These are phyloP conservation scores for Coptodon rendalli DNA, from an alignment of 2,113 vertebrate genomes.

Conservation along the genomic window DNA sequence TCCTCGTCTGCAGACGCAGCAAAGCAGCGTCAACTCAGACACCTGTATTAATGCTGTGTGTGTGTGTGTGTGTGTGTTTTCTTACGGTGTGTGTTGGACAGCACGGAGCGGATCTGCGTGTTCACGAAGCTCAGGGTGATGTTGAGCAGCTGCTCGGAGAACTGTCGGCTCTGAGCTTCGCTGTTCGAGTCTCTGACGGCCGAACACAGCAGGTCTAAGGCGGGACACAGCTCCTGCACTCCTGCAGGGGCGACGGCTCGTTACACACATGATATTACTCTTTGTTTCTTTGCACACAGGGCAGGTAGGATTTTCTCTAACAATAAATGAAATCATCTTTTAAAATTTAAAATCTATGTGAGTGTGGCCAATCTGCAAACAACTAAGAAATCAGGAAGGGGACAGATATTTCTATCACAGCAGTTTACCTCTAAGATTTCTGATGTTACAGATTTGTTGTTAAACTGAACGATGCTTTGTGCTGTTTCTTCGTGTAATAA, in stretches of 20 bases:
- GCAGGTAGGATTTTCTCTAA: background rate
- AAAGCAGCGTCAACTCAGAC: background rate
- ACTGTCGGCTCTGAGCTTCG: conserved; percentile 88
- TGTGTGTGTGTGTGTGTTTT: rapidly evolving
- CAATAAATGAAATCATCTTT: background rate
- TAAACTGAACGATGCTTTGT: background rate
- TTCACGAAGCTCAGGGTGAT: conserved; percentile 84
- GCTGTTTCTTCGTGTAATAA: background rate
- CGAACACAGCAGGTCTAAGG: conserved; percentile 82
- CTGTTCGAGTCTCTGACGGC: conserved; percentile 81
- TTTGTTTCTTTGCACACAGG: background rate
- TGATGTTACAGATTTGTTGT: background rate
- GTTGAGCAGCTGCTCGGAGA: conserved; percentile 89
- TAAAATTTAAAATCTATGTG: background rate
- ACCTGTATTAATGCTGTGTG: background rate
- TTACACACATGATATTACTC: background rate
- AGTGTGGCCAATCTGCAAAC: background rate
- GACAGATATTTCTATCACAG: background rate
- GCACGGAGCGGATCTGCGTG: conserved; percentile 78
- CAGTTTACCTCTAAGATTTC: background rate
- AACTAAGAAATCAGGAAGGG: background rate
- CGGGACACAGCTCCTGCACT: conserved; percentile 81
- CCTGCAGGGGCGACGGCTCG: conserved; percentile 57
- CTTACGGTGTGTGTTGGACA: conserved; percentile 70
- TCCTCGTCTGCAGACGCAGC: conserved; percentile 73